Evolutionary conservation across 2,797 vertebrate species (phyloP).

Genomic region (Trachops cirrhosus): DNA sequence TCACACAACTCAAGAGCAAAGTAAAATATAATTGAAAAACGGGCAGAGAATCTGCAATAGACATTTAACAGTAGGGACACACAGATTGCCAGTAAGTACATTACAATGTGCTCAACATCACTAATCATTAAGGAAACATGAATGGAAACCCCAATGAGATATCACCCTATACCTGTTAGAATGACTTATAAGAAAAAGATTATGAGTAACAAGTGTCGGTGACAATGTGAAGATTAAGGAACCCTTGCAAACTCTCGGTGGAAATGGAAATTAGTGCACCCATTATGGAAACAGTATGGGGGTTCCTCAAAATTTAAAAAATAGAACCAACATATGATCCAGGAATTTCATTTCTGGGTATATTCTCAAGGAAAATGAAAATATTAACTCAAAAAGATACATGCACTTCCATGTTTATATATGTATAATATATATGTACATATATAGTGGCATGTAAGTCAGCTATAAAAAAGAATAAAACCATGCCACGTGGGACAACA

Average conservation of each 20-base stretch:
- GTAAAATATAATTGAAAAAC: not conserved
- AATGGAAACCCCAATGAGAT: not conserved
- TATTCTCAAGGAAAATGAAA: no score
- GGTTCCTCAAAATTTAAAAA: no score
- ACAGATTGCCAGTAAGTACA: not conserved
- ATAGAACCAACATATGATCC: no score
- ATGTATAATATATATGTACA: no score
- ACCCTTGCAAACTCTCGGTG: not conserved
- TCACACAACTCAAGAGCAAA: not conserved
- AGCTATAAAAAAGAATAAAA: not conserved
- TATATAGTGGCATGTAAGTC: not conserved
- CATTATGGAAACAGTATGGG: no score
- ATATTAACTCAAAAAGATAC: no score
- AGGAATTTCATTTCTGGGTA: no score
- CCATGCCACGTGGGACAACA: not conserved
- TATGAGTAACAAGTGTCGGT: not conserved
- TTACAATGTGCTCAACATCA: not conserved
- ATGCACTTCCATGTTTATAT: no score
- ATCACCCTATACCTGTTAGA: not conserved
- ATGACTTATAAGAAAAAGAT: not conserved
- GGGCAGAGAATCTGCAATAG: not conserved
- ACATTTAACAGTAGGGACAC: not conserved
- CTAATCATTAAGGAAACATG: not conserved
- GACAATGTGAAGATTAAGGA: not conserved
- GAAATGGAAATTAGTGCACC: not conserved